Evolutionary conservation across 2,888 invertebrate genomes (phyloP), one percentile per base, ranked within the genome.

Genomic region (Netelia inedita): DNA sequence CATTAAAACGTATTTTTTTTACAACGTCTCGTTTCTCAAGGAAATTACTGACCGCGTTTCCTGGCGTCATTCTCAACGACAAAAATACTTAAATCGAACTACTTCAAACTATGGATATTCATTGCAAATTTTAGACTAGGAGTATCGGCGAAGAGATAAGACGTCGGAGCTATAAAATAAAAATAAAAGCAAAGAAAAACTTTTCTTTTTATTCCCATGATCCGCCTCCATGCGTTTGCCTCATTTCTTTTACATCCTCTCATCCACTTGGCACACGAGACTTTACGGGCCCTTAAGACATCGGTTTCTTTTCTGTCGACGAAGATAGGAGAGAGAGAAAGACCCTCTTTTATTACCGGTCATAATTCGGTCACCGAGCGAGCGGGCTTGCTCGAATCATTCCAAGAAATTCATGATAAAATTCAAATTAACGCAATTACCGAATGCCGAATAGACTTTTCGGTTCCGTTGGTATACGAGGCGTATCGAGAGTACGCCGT

Each of bases 361-460:
- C 46, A 28, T 73, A 61, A 73, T 73, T 61, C 73, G 61, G 46
- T 61, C 61, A n/a, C 21, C 61, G 23, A 59, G 55, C 55, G 35
- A 59, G 43, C 59, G 19, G 57, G 35, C 55, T 28, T 21, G 10
- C 35, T 57, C 28, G 21, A 41, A 72, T 72, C 57, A 72, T 57
- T 72, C 28, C 28, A 41, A 14, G 6, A 57, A 43, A 72, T 10
- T 57, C 55, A 41, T 41, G 28, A 61, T 73, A 61, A 73, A 59
- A 73, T 57, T 35, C 35, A 61, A 21, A 46, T 61, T n/a, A 14
- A 16, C 46, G 41, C 46, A 61, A 73, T 73, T 73, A 61, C n/a
- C n/a, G n/a, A 46, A 73, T 73, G 10, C 5, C 59, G 11, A 59
- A 72, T 57, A 61, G 16, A 14, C 21, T 19, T 57, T 43, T n/a